Evolutionary conservation across 2,888 invertebrate genomes (phyloP), one percentile per base, ranked within the genome.

Genomic region (Dryobotodes eremita): DNA sequence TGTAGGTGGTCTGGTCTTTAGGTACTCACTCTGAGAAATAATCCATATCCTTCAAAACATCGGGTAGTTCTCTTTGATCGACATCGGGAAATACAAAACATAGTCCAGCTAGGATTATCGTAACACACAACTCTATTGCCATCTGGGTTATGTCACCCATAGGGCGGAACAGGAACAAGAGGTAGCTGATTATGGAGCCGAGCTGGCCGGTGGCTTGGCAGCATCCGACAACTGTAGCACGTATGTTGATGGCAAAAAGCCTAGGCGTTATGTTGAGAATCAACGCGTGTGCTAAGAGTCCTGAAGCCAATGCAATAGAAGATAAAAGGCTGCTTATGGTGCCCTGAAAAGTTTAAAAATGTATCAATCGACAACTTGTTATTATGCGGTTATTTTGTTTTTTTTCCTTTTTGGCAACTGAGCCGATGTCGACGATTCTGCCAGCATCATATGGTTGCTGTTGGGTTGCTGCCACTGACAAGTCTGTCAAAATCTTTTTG

Each of bases 21-120:
- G 4, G 7, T 70, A 79, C 93, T 91, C 90, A 96, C 96, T 96
- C 96, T 50, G 93, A 93, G 90, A 94, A 96, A 87, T 95, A 96
- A 89, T 96, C 96, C 96, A 96, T 96, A 83, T 96, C 96, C 71
- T 92, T 93, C 69, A 96, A 88, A 46, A 95, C 88, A 87, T 96
- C 96, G 0, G 96, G 96, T 66, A 96, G 80, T 87, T 96, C 96
- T 84, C 96, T 92, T n/a, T 90, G 89, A 85, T 96, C 96, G 1
- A 96, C 94, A 83, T 96, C 92, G 15, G 95, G 94, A 17, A 96
- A 85, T 2, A 93, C 69, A 70, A 92, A 92, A 66, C 94, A 94
- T 61, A 95, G 74, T 17, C 90, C 89, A 53, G 86, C 85, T 31
- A 95, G 79, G 6, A 89, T 79, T 15, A 94, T 55, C 8, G 92